Conservation (phyloP, 2,797 vertebrate species). For the Numenius phaeopus region DNA sequence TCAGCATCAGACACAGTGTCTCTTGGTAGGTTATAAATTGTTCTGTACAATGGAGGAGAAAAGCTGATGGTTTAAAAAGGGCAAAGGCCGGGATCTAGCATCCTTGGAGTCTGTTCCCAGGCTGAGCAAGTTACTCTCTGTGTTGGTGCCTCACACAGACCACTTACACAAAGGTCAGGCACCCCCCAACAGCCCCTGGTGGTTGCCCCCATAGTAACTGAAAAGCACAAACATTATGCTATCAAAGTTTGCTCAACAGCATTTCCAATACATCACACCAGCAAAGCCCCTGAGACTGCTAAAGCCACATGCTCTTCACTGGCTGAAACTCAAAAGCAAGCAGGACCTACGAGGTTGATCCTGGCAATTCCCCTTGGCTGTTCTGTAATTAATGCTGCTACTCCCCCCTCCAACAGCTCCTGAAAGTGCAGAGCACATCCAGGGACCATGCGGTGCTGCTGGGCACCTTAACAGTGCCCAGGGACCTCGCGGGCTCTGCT, state of each 20-base stretch:
- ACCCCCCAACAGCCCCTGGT: fast-evolving
- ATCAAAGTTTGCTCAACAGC: neutral
- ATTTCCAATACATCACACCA: neutral
- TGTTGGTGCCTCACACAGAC: neutral
- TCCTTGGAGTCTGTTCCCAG: neutral
- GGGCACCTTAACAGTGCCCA: neutral
- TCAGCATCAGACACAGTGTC: neutral
- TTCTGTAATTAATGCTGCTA: neutral
- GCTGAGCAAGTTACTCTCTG: neutral
- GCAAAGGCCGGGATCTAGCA: neutral
- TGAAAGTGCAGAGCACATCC: neutral
- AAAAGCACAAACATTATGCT: neutral
- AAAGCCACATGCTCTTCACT: fast-evolving
- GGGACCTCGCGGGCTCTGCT: neutral
- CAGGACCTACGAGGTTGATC: neutral
- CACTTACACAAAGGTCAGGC: neutral
- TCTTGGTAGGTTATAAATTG: neutral
- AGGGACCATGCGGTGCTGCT: fast-evolving
- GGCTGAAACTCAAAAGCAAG: neutral
- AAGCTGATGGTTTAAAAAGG: neutral
- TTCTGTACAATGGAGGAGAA: neutral
- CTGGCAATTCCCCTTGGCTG: neutral
- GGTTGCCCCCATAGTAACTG: neutral
- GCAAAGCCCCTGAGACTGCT: neutral
- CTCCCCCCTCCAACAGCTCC: neutral